phyloP scores from a whole-genome alignment of 1,140 invertebrate genomes.

The Papilio polytes region DNA sequence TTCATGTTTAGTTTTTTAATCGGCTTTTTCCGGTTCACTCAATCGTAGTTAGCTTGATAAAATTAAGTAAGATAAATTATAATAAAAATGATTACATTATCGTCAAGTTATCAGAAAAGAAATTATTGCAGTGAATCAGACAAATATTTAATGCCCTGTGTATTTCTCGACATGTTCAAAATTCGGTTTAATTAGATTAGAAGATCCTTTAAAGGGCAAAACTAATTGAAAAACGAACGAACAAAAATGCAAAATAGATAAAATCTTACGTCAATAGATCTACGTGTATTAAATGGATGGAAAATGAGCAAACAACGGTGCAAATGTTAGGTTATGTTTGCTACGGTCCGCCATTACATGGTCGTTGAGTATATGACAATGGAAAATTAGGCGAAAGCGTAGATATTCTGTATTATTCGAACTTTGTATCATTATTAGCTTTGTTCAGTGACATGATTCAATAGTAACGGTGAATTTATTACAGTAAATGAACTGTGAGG shows the following conservation, averaged over 20 bases:
- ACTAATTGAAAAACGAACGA: background rate
- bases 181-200: too few species aligned
- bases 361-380: constrained; percentile 46
- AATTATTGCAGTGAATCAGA: too few species aligned
- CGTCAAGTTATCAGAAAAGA: background rate
- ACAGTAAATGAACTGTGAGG: constrained; percentile 42
- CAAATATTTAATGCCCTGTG: too few species aligned
- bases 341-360: constrained; percentile 47
- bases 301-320: constrained; percentile 43
- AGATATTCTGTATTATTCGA: constrained; percentile 43
- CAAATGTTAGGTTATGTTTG: constrained; percentile 51
- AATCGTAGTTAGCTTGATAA: background rate
- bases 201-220: too few species aligned
- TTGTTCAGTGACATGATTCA: constrained; percentile 54
- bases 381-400: constrained; percentile 62
- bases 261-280: background rate
- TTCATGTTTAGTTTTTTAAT: background rate
- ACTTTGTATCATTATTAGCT: constrained; percentile 41
- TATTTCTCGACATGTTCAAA: too few species aligned
- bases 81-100: background rate
- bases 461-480: constrained; percentile 45
- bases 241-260: background rate
- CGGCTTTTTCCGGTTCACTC: background rate
- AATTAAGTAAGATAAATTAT: background rate
- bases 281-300: constrained; percentile 37